Evolutionary conservation across 1,140 invertebrate species (phyloP), one percentile per base, ranked within the genome.

Genomic region (Stenopsyche tienmushanensis): DNA sequence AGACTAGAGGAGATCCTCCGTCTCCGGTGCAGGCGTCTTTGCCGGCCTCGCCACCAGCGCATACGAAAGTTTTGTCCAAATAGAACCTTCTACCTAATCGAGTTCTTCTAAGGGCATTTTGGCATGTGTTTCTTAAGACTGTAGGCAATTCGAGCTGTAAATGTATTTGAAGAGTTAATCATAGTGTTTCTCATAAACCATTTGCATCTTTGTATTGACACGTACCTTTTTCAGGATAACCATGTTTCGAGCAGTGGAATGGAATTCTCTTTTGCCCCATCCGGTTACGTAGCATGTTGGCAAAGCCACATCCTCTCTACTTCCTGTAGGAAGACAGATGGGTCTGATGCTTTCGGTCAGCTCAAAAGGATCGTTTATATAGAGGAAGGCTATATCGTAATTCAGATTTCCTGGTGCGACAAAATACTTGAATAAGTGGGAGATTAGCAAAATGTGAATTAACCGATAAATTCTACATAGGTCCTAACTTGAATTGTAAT

Each of bases 1-100:
- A 34, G 13, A 34, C 29, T 5, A 34, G 29, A 34, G 86, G 85
- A 10, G 85, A 80, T 17, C 87, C 87, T 10, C 87, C 87, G 58
- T 88, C 87, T 10, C 83, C 85, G 64, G 81, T 83, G 72, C 86
- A 89, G 0, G 85, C 84, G 68, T 88, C 86, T 68, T 77, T 78
- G 21, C 82, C 84, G 10, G 71, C 18, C 71, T 82, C 77, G 0
- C 86, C 86, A 1, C 86, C 86, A 15, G 29, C 29, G 13, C 29
- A 34, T 34, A 13, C 13, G 29, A 34, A 34, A 7, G 29, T 7
- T 34, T 5, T 7, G 13, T 34, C 5, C 29, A 34, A 34, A 7
- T 7, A 7, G 29, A 34, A 34, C 13, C 29, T 34, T 34, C 5
- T 13, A 7, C 29, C 29, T 7, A 34, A 13, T 7, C 29, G 29